Base-by-base conservation (phyloP, 1,140 invertebrate genomes). In the Drosophila eugracilis region DNA sequence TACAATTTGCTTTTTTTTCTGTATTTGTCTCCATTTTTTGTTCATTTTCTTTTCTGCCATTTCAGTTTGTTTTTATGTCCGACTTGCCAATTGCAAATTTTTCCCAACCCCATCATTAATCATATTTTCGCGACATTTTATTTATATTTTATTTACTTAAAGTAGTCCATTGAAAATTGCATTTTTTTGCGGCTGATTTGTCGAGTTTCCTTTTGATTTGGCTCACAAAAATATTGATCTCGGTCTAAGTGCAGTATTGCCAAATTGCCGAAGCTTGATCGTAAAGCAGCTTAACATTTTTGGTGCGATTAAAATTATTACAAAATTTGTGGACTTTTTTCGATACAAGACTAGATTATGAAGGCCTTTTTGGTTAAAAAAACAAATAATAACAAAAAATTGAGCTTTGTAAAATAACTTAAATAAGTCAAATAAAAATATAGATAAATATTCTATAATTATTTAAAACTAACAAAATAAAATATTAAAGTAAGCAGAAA, bases 1-100 rank as follows among this genome's bases (percentile, higher is more conserved):
- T 86, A 80, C 81, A 80, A 76, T 86, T 66, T 72, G 53, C n/a
- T n/a, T 59, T 72, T 67, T 63, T 73, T 36, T 34, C 36, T 50
- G 26, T 41, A 39, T 52, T 52, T 50, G 47, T 52, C 60, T 66
- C 60, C 67, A 34, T 72, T 42, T 71, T 59, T 45, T 34, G n/a
- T n/a, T n/a, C n/a, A n/a, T n/a, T n/a, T n/a, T n/a, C n/a, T n/a
- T n/a, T n/a, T n/a, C n/a, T n/a, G n/a, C n/a, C n/a, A 49, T 59
- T 45, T 49, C 4, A 17, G 45, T 71, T 59, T 52, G 69, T 57
- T 74, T 77, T 83, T 24, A 22, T 42, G 17, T 37, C 19, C 22
- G 30, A 45, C 14, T 34, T 28, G 67, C 17, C 66, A 37, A 53
- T 69, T 67, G 62, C 37, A 37, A 57, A 70, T 71, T 70, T 71